Conservation (phyloP, 1,140 invertebrate genomes). For the Aleiodes sp. region DNA sequence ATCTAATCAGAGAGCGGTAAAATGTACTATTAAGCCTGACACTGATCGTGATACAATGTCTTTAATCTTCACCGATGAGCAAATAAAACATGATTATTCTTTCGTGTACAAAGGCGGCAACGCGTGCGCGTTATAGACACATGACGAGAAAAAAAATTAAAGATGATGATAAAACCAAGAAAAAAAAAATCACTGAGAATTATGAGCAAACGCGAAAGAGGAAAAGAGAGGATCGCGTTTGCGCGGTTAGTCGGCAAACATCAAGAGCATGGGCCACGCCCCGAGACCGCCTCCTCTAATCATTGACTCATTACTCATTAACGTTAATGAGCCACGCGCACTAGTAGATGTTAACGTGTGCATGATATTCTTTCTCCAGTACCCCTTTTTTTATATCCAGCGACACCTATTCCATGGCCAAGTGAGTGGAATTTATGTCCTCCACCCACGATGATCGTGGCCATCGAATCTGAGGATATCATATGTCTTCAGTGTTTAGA, state of each 20-base stretch:
- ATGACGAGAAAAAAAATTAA: conserved; percentile 28
- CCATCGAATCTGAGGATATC: no score
- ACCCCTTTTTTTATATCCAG: no score
- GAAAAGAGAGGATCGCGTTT: conserved; percentile 39
- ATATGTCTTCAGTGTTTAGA: no score
- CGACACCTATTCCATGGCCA: conserved; percentile 23
- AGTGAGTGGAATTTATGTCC: conserved; percentile 7
- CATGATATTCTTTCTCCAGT: conserved; percentile 28
- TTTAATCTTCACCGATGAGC: conserved; percentile 42
- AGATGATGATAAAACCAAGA: conserved; percentile 27
- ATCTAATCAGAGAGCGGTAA: conserved; percentile 48
- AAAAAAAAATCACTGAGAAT: conserved; percentile 29
- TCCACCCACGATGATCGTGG: neutral
- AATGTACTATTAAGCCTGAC: conserved; percentile 12
- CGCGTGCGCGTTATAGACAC: neutral
- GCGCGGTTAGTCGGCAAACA: conserved; percentile 51
- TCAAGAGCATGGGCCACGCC: conserved; percentile 62
- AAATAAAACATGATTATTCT: neutral
- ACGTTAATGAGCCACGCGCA: conserved; percentile 63
- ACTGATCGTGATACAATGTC: conserved; percentile 14
- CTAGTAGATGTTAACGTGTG: conserved; percentile 43
- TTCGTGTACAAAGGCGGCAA: neutral
- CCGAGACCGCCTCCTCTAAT: conserved; percentile 65
- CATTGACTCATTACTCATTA: conserved; percentile 67
- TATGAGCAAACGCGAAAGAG: conserved; percentile 26